These are phyloP conservation scores for Tetramorium alpestre DNA, from an alignment of 1,140 invertebrate genomes.

Conservation along the genomic window DNA sequence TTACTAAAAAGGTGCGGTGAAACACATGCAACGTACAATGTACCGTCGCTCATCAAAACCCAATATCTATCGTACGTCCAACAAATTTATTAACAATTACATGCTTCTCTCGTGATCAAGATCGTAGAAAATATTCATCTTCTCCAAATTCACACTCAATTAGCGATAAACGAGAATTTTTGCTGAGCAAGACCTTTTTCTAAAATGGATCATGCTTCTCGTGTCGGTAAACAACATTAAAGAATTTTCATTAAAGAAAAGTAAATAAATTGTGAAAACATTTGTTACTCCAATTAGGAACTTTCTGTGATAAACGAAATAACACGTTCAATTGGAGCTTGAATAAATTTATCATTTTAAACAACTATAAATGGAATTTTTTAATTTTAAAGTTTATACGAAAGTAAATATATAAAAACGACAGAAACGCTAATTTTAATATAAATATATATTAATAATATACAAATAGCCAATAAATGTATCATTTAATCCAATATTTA, in stretches of 20 bases:
- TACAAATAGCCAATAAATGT: not conserved
- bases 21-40: conserved; percentile 50
- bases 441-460: not conserved
- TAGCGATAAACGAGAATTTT: not conserved
- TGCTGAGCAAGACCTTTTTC: not conserved
- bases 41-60: conserved; percentile 23
- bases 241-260: not conserved
- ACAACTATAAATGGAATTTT: not conserved
- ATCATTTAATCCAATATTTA: not conserved
- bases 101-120: conserved; percentile 30
- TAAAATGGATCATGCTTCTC: not conserved
- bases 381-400: not conserved
- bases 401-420: not conserved
- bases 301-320: not conserved
- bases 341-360: not conserved
- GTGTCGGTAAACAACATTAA: not conserved
- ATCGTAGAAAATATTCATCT: not conserved
- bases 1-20: conserved; percentile 54
- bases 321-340: not conserved
- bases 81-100: conserved; percentile 27
- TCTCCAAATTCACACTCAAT: not conserved
- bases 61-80: conserved; percentile 21
- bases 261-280: not conserved
- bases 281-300: not conserved
- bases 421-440: not conserved